Evolutionary conservation across 1,140 invertebrate genomes (phyloP), one percentile per base, ranked within the genome.

Genomic region (Panagrolaimus sp.): DNA sequence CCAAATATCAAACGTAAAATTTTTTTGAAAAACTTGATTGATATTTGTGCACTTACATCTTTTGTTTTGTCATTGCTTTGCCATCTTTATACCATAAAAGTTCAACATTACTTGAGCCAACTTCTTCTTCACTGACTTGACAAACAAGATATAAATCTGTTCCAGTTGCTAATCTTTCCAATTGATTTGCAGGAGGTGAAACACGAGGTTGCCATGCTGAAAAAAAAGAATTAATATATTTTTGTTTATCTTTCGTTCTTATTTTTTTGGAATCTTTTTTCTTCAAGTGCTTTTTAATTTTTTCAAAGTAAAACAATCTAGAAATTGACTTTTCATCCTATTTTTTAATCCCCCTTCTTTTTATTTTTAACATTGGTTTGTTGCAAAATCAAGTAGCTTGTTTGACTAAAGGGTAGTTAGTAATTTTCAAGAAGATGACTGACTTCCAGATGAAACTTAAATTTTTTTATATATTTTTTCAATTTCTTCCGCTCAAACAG

Each of bases 301-400:
- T 21, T 28, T 28, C 52, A 10, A 58, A 58, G 21, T 58, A 28
- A 28, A 58, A 58, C 8, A 21, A 28, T 28, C 28, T 58, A 26
- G 17, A 58, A 58, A 28, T 58, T 21, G 21, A 58, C 28, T 58
- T 28, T 26, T 58, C 52, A 12, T 12, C 28, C 52, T 12, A 26
- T 21, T 58, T 58, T 58, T 28, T 28, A 28, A 58, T 38, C 32
- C 32, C 32, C n/a, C n/a, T n/a, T 38, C 32, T 4, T 21, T 58
- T 26, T 28, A 58, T 58, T 52, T 26, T 17, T 52, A 14, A 52
- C 4, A 52, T 52, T 58, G 10, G 28, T 26, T 26, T 58, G 52
- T 58, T 58, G 52, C 52, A 58, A 58, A 21, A 58, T 58, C 52
- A 58, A 58, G 52, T 58, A 28, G 17, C 26, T 52, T 21, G 52